Percentiles rank a stretch among this genome's conserved stretches.
These are phyloP conservation scores for Atrichornis clamosus DNA, from an alignment of 2,113 vertebrate species.

Conservation along the genomic window DNA sequence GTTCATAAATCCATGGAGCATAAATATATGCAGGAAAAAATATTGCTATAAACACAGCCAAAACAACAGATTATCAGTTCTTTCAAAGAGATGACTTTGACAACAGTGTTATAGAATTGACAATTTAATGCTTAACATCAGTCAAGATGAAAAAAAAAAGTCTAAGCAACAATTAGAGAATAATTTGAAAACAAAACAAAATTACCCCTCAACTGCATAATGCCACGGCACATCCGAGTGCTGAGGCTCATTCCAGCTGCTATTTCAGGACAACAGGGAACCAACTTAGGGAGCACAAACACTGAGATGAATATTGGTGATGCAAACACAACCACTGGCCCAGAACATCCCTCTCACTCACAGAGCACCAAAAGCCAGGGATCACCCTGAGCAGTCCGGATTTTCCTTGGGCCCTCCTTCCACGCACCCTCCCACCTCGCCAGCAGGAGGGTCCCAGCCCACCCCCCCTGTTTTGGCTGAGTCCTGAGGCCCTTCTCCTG, in stretches of 20 bases:
- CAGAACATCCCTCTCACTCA: not conserved
- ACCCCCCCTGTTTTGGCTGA: fast-evolving
- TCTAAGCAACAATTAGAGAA: not conserved
- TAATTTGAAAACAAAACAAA: not conserved
- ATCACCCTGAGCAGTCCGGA: not conserved
- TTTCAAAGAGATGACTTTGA: not conserved
- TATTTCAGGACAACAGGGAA: fast-evolving
- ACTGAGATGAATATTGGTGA: not conserved
- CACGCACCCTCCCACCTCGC: not conserved
- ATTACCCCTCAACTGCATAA: fast-evolving
- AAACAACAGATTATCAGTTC: not conserved
- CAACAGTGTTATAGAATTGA: not conserved
- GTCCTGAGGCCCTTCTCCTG: not conserved
- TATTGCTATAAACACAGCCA: not conserved
- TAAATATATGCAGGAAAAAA: not conserved
- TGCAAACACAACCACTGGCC: too few relatives aligned
- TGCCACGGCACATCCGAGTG: fast-evolving
- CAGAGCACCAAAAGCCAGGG: not conserved
- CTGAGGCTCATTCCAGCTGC: not conserved
- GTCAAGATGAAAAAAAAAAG: not conserved
- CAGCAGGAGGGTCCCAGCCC: not conserved
- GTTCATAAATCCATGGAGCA: not conserved
- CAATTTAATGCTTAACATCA: not conserved
- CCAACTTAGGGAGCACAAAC: not conserved
- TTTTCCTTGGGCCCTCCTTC: not conserved